Base-by-base conservation (phyloP, 2,888 invertebrate species). In the Epistrophe grossulariae region DNA sequence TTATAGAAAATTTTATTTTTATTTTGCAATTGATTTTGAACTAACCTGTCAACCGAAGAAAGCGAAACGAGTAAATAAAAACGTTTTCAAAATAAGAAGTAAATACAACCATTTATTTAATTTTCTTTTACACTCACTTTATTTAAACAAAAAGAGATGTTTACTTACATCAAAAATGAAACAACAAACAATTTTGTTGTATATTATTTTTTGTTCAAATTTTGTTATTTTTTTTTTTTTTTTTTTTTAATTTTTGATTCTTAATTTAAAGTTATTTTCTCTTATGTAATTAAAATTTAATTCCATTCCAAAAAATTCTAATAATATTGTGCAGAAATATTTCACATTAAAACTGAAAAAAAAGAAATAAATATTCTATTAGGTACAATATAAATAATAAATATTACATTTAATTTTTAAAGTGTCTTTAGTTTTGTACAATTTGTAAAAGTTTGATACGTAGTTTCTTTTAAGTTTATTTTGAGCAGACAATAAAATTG, bases 71-170 rank as follows among this genome's bases (percentile, higher is more conserved):
- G 24, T n/a, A 8, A 8, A 31, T n/a, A 4, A 15, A 55, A 71
- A 71, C 24, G 24, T 24, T 35, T 7, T 43, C 31, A 40, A n/a
- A 8, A 31, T 17, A 38, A 7, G 1, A 24, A 43, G 1, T 62
- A 40, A 50, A 35, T 13, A 66, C 48, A 48, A 68, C 19, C 50
- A 35, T 35, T 35, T 31, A 43, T 66, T 50, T 38, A 50, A 15
- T 24, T 72, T 66, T 68, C 45, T 76, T 76, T 77, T 84, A 84
- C 84, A 84, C 82, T 82, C 85, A 82, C 55, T 85, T 82, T 79
- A 85, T 85, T 85, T 66, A 31, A 82, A 71, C 60, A 73, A 78
- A 85, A 66, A 55, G 13, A 70, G 35, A 81, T 77, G 59, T 55
- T 59, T 17, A 73, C 62, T 2, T 40, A 70, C 40, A 24, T 40